These are phyloP conservation scores for Myiopsitta monachus DNA, from an alignment of 2,113 vertebrate species.

Conservation along the genomic window DNA sequence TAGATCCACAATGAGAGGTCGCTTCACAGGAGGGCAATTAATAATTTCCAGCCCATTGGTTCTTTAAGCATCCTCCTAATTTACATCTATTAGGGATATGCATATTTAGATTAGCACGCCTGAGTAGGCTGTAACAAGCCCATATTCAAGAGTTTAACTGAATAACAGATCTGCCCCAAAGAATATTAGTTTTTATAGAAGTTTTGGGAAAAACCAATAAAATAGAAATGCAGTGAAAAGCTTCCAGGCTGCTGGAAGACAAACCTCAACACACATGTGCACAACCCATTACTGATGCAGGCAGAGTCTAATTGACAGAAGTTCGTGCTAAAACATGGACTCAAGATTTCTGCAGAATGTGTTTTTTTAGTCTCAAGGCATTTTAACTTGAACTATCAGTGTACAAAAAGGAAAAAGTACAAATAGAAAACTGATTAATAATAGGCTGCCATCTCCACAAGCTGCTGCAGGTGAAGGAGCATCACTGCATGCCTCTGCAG, in stretches of 20 bases:
- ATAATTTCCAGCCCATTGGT: conserved; percentile 33
- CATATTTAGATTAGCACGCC: conserved; percentile 3
- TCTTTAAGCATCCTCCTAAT: conserved; percentile 44
- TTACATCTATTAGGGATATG: neutral
- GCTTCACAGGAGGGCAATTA: neutral
- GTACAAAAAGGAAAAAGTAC: neutral
- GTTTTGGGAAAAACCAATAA: neutral
- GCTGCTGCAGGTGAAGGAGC: neutral
- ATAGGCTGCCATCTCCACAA: neutral
- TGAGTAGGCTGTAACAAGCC: neutral
- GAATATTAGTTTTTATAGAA: neutral
- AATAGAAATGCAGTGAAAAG: neutral
- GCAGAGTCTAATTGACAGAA: neutral
- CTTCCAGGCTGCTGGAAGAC: neutral
- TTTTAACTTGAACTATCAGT: neutral
- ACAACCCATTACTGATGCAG: neutral
- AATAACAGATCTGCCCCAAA: neutral
- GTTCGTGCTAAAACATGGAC: fast-evolving
- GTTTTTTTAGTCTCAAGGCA: neutral
- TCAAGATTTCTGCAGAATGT: neutral
- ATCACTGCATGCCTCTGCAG: neutral
- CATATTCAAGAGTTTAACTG: neutral
- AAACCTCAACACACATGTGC: fast-evolving
- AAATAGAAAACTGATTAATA: neutral
- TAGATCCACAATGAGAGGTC: neutral